phyloP scores from a whole-genome alignment of 2,797 vertebrate species.

The Artibeus lituratus region DNA sequence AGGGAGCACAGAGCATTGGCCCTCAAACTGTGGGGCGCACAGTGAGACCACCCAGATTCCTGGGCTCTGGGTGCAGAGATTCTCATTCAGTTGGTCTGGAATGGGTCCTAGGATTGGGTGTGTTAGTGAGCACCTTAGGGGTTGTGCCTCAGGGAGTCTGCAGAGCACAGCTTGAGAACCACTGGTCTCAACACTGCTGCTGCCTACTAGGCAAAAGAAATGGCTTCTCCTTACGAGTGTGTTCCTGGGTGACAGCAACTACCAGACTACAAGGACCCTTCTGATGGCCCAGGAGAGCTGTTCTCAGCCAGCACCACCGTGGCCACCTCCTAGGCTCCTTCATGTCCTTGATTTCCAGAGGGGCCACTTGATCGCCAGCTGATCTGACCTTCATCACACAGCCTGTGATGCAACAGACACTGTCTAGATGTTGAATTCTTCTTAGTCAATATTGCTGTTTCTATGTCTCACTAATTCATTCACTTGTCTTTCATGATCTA shows the following conservation, averaged over 20 bases:
- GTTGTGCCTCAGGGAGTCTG: neutral
- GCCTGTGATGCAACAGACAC: neutral
- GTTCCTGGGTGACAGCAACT: neutral
- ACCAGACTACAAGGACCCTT: neutral
- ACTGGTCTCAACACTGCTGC: neutral
- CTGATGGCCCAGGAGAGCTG: neutral
- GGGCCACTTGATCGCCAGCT: neutral
- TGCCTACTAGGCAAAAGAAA: neutral
- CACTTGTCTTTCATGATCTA: neutral
- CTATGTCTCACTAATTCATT: neutral
- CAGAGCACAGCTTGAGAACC: neutral
- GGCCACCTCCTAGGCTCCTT: neutral
- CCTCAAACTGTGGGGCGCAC: neutral
- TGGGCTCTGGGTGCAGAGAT: neutral
- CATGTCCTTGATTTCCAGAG: neutral
- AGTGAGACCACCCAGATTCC: neutral
- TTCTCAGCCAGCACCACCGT: neutral
- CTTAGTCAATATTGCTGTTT: neutral
- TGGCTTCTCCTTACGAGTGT: neutral
- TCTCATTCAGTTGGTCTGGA: neutral
- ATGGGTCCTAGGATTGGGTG: neutral
- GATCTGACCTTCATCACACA: neutral
- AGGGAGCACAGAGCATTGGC: fast-evolving
- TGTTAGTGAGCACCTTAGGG: neutral
- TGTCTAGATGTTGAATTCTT: neutral